Evolutionary conservation across 1,140 invertebrate species (phyloP).

Genomic region (Drosophila ananassae): DNA sequence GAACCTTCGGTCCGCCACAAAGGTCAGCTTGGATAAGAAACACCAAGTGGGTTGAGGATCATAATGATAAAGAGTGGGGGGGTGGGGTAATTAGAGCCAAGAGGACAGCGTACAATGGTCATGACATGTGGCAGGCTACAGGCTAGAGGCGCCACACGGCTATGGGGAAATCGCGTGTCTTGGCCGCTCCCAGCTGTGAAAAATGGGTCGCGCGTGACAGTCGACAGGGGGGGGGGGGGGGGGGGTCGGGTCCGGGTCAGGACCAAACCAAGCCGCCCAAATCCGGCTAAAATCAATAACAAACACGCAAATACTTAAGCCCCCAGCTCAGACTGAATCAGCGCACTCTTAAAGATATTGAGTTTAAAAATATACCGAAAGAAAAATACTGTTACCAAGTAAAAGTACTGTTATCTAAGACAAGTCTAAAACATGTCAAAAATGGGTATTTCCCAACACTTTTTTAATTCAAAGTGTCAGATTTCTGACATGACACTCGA

Average conservation of each 20-base stretch:
- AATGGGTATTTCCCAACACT: neutral
- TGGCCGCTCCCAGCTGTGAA: slow-evolving; percentile 65
- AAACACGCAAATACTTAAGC: slow-evolving; percentile 65
- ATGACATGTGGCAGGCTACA: slow-evolving; percentile 43
- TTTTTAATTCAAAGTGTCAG: slow-evolving; percentile 14
- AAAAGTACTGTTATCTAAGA: neutral
- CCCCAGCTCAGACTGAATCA: slow-evolving; percentile 58
- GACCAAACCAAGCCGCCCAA: slow-evolving; percentile 44
- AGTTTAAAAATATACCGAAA: slow-evolving; percentile 19
- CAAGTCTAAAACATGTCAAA: slow-evolving; percentile 6
- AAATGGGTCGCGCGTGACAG: slow-evolving; percentile 70
- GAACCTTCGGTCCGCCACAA: slow-evolving; percentile 16
- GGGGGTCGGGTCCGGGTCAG: slow-evolving; percentile 9
- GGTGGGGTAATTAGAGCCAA: slow-evolving; percentile 36
- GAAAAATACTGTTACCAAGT: too few species aligned
- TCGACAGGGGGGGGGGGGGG: slow-evolving; percentile 14
- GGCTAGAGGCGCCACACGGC: slow-evolving; percentile 32
- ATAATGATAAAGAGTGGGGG: neutral
- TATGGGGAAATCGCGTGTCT: slow-evolving; percentile 54
- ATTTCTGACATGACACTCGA: neutral
- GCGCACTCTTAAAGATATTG: slow-evolving; percentile 34
- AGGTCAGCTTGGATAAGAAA: slow-evolving; percentile 9
- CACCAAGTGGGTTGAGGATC: neutral
- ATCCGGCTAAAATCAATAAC: slow-evolving; percentile 78
- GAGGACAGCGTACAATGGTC: slow-evolving; percentile 35